A percentile compares a stretch with the other conserved stretches of the same genome.
Evolutionary conservation across 1,140 invertebrate species (phyloP).

Genomic region (Globodera rostochiensis): DNA sequence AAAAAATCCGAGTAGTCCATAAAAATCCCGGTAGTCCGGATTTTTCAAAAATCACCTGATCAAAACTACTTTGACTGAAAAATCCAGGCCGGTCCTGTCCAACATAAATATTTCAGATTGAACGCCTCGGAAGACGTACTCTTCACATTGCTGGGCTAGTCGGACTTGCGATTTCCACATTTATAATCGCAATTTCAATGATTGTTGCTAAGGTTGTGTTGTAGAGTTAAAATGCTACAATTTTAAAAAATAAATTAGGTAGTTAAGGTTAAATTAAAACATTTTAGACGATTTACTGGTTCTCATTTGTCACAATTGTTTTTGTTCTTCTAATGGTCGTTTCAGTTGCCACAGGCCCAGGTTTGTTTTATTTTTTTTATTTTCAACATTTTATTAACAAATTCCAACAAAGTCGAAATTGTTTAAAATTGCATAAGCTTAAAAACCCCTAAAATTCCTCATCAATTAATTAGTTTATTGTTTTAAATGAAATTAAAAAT

Average conservation of each 20-base stretch:
- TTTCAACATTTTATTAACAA: no score
- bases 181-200: conserved; percentile 56
- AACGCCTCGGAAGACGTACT: conserved; percentile 71
- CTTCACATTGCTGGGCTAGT: conserved; percentile 68
- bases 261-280: no score
- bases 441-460: no score
- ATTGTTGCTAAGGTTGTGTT: not conserved
- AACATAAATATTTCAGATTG: conserved; percentile 67
- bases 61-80: no score
- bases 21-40: no score
- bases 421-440: no score
- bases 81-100: no score
- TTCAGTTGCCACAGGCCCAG: conserved; percentile 65
- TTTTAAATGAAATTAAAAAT: not conserved
- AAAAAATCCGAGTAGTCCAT: no score
- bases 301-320: conserved; percentile 44
- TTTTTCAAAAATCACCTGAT: no score
- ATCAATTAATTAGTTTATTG: no score
- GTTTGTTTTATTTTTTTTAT: conserved; percentile 14
- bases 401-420: no score
- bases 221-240: not conserved
- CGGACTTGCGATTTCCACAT: conserved; percentile 61
- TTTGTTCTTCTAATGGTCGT: conserved; percentile 65
- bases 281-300: conserved; percentile 43
- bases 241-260: not conserved